Base-by-base conservation (phyloP, 2,797 vertebrate genomes). In the Petrocephalus schoutedeni region DNA sequence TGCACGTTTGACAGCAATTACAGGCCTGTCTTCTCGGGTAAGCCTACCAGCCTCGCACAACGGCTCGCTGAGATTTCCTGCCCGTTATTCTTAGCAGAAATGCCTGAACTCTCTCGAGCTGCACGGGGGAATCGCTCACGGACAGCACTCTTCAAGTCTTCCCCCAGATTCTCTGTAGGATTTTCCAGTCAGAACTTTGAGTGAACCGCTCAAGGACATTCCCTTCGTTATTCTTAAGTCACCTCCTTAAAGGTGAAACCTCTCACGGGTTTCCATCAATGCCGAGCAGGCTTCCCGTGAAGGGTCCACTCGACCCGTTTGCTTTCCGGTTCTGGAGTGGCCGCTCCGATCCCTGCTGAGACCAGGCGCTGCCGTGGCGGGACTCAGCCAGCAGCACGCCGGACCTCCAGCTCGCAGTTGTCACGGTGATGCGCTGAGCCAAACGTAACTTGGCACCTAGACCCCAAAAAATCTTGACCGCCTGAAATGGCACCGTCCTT, bases 81-180 rank as follows among this genome's bases (percentile, higher is more conserved):
- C 74, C 74, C 45, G 74, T 80, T 80, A 80, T 80, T 80, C 74
- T 80, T 80, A 80, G 74, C 74, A 80, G 74, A 80, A n/a, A 80
- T 49, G 74, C 74, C 74, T 80, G 74, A 80, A 49, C 74, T 80
- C 74, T 80, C 74, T 49, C 41, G n/a, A 80, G 74, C 74, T 21
- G 74, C 74, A 21, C 41, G 1, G 74, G 74, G 74, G 74, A 80
- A 74, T 49, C 19, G 74, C 74, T 80, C 74, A 49, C 74, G 74
- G 36, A 80, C 74, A n/a, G 74, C 41, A 80, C 36, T 45, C 41
- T 80, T 80, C 74, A 80, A 80, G 74, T 49, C 41, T 80, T 80
- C 41, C 74, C 36, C 74, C 19, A 41, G 74, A 45, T 80, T 80
- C 74, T 80, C 74, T 45, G 74, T 80, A 45, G 74, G 74, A 80